Evolutionary conservation across 1,140 invertebrate genomes (phyloP).

Genomic region (Neodiprion lecontei): DNA sequence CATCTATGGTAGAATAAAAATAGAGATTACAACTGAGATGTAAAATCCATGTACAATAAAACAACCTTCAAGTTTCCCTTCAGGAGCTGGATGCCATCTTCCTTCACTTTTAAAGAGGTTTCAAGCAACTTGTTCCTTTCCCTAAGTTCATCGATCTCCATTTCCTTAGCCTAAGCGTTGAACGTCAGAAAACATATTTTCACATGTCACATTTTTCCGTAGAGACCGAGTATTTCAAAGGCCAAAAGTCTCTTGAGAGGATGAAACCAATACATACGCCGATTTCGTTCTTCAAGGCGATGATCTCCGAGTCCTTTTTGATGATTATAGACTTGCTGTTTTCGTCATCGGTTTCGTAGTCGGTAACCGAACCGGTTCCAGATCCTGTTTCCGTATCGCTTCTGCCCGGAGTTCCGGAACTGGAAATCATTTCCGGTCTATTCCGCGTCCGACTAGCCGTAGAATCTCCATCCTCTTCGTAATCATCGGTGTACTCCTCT

Average conservation of each 20-base stretch:
- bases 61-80: constrained; percentile 18
- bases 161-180: constrained; percentile 35
- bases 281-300: constrained; percentile 42
- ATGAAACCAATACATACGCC: constrained; percentile 26
- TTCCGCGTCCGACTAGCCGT: constrained; percentile 3
- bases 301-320: constrained; percentile 46
- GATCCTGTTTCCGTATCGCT: constrained; percentile 13
- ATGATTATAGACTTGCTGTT: constrained; percentile 37
- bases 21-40: not conserved
- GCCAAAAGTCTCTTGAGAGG: not conserved
- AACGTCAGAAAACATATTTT: not conserved
- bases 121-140: constrained; percentile 31
- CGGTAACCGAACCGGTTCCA: not conserved
- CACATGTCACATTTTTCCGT: too few species aligned
- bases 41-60: constrained; percentile 29
- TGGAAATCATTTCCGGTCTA: constrained; percentile 15
- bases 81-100: constrained; percentile 25
- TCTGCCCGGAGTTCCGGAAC: constrained; percentile 20
- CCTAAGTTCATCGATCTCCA: constrained; percentile 38
- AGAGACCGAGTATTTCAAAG: not conserved
- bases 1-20: constrained; percentile 22
- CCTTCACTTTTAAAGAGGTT: constrained; percentile 27
- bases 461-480: constrained; percentile 9
- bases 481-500: constrained; percentile 5
- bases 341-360: constrained; percentile 28